These are phyloP conservation scores for Elachura formosa DNA, from an alignment of 2,113 vertebrate species.

Conservation along the genomic window DNA sequence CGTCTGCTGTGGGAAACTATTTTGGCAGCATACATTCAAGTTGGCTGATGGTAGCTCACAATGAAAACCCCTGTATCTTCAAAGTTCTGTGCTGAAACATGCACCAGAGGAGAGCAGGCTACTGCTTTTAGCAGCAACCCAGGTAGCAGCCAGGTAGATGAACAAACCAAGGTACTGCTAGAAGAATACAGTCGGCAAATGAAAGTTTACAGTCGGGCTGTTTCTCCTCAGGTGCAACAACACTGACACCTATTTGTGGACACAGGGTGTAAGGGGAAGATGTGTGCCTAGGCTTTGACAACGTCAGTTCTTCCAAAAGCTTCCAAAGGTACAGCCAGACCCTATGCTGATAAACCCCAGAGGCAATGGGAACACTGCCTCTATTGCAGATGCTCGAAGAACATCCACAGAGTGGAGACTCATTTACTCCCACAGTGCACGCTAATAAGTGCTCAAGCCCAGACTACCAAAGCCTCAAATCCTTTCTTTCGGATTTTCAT, in stretches of 20 bases:
- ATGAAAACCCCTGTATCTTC: not conserved
- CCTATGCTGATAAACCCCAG: not conserved
- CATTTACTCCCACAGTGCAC: accelerated
- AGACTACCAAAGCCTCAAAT: not conserved
- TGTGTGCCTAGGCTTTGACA: not conserved
- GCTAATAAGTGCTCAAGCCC: not conserved
- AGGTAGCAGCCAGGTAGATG: not conserved
- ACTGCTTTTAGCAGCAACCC: not conserved
- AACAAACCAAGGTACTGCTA: not conserved
- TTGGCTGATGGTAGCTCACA: not conserved
- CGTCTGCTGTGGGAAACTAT: not conserved
- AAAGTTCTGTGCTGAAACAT: not conserved
- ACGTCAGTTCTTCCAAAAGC: not conserved
- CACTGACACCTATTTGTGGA: not conserved
- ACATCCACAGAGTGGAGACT: not conserved
- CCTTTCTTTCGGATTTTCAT: not conserved
- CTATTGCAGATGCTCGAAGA: not conserved
- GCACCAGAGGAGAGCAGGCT: not conserved
- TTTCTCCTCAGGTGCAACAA: not conserved
- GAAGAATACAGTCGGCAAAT: not conserved
- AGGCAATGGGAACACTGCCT: not conserved
- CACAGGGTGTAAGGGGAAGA: not conserved
- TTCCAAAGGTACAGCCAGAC: not conserved
- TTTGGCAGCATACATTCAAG: not conserved
- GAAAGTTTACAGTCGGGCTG: not conserved